Evolutionary conservation across 2,113 vertebrate genomes (phyloP), one percentile per base, ranked within the genome.

Genomic region (Reinhardtius hippoglossoides): DNA sequence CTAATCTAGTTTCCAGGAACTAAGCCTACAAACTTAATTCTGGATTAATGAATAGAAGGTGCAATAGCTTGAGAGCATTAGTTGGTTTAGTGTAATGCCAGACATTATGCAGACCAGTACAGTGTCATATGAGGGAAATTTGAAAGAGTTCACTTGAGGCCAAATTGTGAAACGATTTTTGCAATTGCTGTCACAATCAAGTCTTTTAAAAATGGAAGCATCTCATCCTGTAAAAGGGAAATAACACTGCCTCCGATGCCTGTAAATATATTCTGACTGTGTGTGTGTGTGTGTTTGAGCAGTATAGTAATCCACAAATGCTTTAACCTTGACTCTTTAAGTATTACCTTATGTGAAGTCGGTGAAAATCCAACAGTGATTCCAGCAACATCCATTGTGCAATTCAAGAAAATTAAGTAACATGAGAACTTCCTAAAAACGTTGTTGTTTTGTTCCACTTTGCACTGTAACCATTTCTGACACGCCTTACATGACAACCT

Each of bases 351-450:
- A 16, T 5, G 1, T 24, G 21, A 46, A 67, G 18, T 44, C 20
- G 1, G 7, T 42, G 9, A 48, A 18, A 69, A 58, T 16, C 16
- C 9, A 21, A 5, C 48, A 54, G 20, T 26, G 12, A 35, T 12
- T n/a, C 3, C n/a, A 18, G 44, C 10, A 63, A 40, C 31, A 35
- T 24, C 0, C 3, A 21, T 88, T 88, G 69, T 42, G 83, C 62
- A 91, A 89, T 78, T 72, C 13, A 31, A 81, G 59, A 83, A 66
- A 77, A 26, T 2, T 0, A 55, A 71, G 66, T n/a, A 46, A 46
- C 40, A 65, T 20, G 27, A 67, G 37, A 15, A 81, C 73, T 81
- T 84, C 81, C 65, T 67, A 27, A 80, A 76, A 74, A 65, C 1
- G 31, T 31, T 31, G 50, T 52, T 67, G 65, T 81, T 79, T 69